phyloP scores from a whole-genome alignment of 2,113 vertebrate genomes.

The Lipophrys pholis region DNA sequence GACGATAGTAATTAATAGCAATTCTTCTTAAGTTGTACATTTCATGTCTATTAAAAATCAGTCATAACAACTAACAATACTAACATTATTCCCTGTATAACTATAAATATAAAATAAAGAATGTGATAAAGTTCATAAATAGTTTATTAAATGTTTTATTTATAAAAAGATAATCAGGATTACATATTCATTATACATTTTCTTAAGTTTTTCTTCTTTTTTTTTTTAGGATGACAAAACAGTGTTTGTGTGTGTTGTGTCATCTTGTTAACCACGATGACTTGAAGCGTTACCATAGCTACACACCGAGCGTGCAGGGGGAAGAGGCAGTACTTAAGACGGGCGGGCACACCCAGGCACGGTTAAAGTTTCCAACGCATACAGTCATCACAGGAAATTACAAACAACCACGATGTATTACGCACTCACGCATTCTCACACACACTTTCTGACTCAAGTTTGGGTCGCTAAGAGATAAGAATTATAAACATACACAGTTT shows the following conservation, averaged over 20 bases:
- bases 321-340: constrained; percentile 7
- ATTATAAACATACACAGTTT: background rate
- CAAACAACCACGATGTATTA: constrained; percentile 9
- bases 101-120: too few species aligned
- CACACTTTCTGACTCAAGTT: background rate
- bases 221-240: too few species aligned
- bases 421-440: constrained; percentile 20
- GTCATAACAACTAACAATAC: too few species aligned
- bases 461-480: background rate
- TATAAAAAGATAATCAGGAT: too few species aligned
- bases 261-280: background rate
- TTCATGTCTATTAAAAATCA: too few species aligned
- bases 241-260: background rate
- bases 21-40: too few species aligned
- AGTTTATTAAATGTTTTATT: too few species aligned
- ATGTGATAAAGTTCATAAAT: too few species aligned
- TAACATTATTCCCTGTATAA: too few species aligned
- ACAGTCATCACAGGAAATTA: constrained; percentile 51
- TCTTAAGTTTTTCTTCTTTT: too few species aligned
- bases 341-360: constrained; percentile 46
- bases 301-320: constrained; percentile 12
- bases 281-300: constrained; percentile 45
- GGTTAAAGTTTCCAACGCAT: constrained; percentile 13
- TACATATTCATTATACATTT: too few species aligned
- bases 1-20: too few species aligned